Conservation (phyloP, 2,113 vertebrate genomes). For the Ageneiosus marmoratus region DNA sequence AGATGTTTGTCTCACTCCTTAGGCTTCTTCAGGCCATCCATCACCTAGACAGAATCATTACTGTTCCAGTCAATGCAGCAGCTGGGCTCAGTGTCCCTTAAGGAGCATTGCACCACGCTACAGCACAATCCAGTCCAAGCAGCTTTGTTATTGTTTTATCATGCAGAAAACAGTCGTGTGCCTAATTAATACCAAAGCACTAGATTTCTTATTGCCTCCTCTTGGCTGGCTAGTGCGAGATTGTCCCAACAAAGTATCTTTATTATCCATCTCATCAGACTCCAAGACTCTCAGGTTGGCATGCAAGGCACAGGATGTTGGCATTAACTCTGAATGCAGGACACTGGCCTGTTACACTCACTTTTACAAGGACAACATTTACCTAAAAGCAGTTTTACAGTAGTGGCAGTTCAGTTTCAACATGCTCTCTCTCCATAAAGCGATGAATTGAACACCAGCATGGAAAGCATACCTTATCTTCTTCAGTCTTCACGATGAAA, state of each 20-base stretch:
- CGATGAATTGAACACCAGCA: background rate
- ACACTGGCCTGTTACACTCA: slow-evolving; percentile 7
- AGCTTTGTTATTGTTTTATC: slow-evolving; percentile 38
- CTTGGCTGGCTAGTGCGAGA: slow-evolving; percentile 1
- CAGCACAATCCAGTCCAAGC: slow-evolving; percentile 32
- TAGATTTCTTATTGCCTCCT: slow-evolving; percentile 37
- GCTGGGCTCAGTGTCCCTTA: slow-evolving; percentile 46
- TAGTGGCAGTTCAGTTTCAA: background rate
- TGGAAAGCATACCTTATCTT: background rate
- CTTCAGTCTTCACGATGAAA: background rate
- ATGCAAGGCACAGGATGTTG: too few relatives aligned
- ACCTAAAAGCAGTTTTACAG: slow-evolving; percentile 9
- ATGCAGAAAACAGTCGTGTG: slow-evolving; percentile 38
- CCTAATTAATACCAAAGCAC: slow-evolving; percentile 41
- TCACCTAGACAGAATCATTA: slow-evolving; percentile 74
- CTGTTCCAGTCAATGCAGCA: slow-evolving; percentile 50
- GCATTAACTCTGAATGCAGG: slow-evolving; percentile 7
- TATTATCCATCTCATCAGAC: slow-evolving; percentile 27
- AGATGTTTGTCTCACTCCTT: slow-evolving; percentile 54
- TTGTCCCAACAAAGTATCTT: slow-evolving; percentile 27
- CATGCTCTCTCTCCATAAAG: background rate
- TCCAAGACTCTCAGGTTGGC: background rate
- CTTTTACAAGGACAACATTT: background rate
- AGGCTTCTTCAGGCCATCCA: slow-evolving; percentile 68
- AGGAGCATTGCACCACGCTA: slow-evolving; percentile 24